Percentiles rank a stretch among this genome's conserved stretches.
Evolutionary conservation across 92 coral and sea anemone species (phyloP).

Genomic region (Meandrina meandrites): DNA sequence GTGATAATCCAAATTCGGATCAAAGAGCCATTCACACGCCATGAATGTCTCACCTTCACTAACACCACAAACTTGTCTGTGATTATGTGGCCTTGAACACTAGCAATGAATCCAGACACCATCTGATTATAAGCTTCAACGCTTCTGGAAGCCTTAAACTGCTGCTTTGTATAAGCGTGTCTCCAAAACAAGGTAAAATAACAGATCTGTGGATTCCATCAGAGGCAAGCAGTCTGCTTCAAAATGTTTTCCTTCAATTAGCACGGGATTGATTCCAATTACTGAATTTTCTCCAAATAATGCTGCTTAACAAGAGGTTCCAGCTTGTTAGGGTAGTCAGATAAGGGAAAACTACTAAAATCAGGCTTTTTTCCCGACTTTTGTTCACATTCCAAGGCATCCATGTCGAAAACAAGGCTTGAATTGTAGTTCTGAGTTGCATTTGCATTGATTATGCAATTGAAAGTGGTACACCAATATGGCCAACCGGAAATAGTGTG

Average conservation of each 20-base stretch:
- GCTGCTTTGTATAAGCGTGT: constrained; percentile 47
- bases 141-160: constrained; percentile 54
- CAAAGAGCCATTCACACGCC: constrained; percentile 23
- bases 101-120: constrained; percentile 52
- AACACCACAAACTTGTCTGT: constrained; percentile 42
- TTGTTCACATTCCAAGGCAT: neutral
- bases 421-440: neutral
- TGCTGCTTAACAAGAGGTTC: no score
- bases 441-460: neutral
- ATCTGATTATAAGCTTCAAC: constrained; percentile 49
- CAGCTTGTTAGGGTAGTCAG: constrained; percentile 45
- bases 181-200: constrained; percentile 49
- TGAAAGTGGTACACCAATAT: constrained; percentile 23
- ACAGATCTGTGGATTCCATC: constrained; percentile 44
- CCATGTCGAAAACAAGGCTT: no score
- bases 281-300: no score
- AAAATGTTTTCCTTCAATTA: constrained; percentile 40
- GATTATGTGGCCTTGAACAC: constrained; percentile 50
- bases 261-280: constrained; percentile 54
- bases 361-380: neutral
- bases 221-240: constrained; percentile 57
- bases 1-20: constrained; percentile 15
- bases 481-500: constrained; percentile 24
- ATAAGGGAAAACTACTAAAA: constrained; percentile 1
- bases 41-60: constrained; percentile 50